Base-by-base conservation (phyloP, 2,113 vertebrate species). In the Rhadina sibilatrix region DNA sequence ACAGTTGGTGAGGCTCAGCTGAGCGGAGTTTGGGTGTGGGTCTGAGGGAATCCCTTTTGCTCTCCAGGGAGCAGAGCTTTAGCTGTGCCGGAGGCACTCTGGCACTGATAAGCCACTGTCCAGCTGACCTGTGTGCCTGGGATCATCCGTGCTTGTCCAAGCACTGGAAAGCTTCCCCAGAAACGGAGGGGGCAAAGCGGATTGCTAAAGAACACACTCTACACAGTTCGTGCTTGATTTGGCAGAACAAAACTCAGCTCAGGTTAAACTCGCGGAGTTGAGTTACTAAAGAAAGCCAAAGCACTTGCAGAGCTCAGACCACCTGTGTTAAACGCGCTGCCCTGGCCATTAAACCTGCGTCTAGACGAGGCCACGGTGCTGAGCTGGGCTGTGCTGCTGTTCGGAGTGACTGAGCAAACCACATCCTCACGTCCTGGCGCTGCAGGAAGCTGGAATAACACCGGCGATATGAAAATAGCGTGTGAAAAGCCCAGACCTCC, bases 351-450 rank as follows among this genome's bases (percentile, higher is more conserved):
- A 84, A 89, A 80, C 42, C 50, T 9, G 47, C 13, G 90, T 96
- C 88, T 95, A 91, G 95, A 94, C 87, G 5, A 30, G 74, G 65
- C 74, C 46, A 8, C 3, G 44, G 83, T 22, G 8, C 7, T 4
- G 65, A 63, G 95, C 31, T 11, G 81, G 5, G 91, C 83, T 53
- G 75, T 59, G 91, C 83, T 53, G 75, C 63, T 15, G 60, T 28
- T 93, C 85, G 31, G 14, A 89, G 35, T 0, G 54, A 13, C 2
- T 18, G 90, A 77, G 71, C 70, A 94, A 93, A 96, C 94, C 96
- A 86, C 93, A 94, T 96, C 95, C 92, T 63, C 90, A 17, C 81
- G 79, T 93, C 94, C 88, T 52, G 74, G 82, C 61, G 52, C 91
- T 37, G 76, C 47, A 5, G 7, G 74, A 31, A 76, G 35, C 93